A percentile compares a stretch with the other conserved stretches of the same genome.
phyloP scores from a whole-genome alignment of 1,140 invertebrate genomes.

The Spodoptera frugiperda region DNA sequence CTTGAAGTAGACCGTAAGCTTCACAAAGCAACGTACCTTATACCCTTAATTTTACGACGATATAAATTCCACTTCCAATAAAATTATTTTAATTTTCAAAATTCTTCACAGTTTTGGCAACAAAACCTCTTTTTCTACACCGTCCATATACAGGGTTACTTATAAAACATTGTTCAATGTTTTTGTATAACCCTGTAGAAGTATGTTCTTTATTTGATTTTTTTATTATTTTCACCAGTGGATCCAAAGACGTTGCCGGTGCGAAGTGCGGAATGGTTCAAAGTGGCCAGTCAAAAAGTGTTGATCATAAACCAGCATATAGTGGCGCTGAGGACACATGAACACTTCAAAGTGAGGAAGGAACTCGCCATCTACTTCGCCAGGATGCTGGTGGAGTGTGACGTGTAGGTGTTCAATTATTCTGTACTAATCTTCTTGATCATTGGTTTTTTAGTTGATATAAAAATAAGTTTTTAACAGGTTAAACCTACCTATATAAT shows the following conservation, averaged over 20 bases:
- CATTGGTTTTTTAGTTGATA: too few species aligned
- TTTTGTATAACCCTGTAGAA: too few species aligned
- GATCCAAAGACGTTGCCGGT: slow-evolving; percentile 76
- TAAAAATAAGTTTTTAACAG: too few species aligned
- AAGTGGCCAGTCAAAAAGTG: slow-evolving; percentile 86
- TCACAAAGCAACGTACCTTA: too few species aligned
- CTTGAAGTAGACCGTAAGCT: too few species aligned
- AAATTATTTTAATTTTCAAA: slow-evolving; percentile 25
- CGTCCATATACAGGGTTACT: too few species aligned
- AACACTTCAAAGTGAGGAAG: slow-evolving; percentile 86
- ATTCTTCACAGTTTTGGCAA: slow-evolving; percentile 16
- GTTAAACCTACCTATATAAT: too few species aligned
- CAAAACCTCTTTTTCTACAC: too few species aligned
- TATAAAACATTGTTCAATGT: too few species aligned
- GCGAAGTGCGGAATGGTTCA: slow-evolving; percentile 86
- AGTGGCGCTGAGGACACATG: slow-evolving; percentile 83
- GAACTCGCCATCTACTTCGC: slow-evolving; percentile 85
- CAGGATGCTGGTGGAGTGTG: slow-evolving; percentile 86
- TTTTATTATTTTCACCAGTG: slow-evolving; percentile 47
- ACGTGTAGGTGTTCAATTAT: slow-evolving; percentile 76
- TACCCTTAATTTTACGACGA: too few species aligned
- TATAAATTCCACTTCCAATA: neutral
- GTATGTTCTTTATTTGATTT: neutral
- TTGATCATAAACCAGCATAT: slow-evolving; percentile 83
- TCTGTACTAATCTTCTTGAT: too few species aligned